Evolutionary conservation across 2,888 invertebrate species (phyloP).

Genomic region (Urechis unicinctus): DNA sequence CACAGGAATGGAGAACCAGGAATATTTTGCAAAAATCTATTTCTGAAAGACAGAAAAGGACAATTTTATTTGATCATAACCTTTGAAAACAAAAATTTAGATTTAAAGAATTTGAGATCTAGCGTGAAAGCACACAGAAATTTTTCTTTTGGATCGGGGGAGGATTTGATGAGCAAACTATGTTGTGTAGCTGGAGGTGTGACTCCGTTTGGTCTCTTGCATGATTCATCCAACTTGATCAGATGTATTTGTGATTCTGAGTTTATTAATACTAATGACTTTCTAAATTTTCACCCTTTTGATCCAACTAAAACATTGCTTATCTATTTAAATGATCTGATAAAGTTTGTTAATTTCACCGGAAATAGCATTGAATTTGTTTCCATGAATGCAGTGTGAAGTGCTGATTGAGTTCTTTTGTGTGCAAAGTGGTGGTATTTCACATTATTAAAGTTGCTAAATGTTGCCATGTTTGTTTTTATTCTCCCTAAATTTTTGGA

Average conservation of each 20-base stretch:
- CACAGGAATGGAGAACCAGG: slow-evolving; percentile 10
- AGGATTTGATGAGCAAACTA: slow-evolving; percentile 21
- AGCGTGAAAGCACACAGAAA: slow-evolving; percentile 27
- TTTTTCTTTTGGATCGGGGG: slow-evolving; percentile 28
- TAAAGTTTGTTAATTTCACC: not conserved
- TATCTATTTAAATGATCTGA: not conserved
- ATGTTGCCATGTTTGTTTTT: too few species aligned
- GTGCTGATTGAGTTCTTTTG: too few species aligned
- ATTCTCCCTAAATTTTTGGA: too few species aligned
- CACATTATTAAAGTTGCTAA: too few species aligned
- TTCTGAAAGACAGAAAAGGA: slow-evolving; percentile 32
- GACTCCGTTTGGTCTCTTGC: slow-evolving; percentile 22
- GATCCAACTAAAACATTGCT: not conserved
- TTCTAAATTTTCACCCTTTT: not conserved
- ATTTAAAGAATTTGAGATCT: slow-evolving; percentile 24
- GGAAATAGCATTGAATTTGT: too few species aligned
- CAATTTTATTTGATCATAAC: slow-evolving; percentile 26
- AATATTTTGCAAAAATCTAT: slow-evolving; percentile 31
- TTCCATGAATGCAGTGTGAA: too few species aligned
- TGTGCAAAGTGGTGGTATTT: too few species aligned
- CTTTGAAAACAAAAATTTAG: slow-evolving; percentile 23
- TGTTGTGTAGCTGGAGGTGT: slow-evolving; percentile 23
- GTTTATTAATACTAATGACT: not conserved
- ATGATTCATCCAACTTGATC: not conserved
- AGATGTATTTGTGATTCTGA: not conserved